Conservation (phyloP, 2,797 vertebrate genomes). For the Peromyscus aztecus region DNA sequence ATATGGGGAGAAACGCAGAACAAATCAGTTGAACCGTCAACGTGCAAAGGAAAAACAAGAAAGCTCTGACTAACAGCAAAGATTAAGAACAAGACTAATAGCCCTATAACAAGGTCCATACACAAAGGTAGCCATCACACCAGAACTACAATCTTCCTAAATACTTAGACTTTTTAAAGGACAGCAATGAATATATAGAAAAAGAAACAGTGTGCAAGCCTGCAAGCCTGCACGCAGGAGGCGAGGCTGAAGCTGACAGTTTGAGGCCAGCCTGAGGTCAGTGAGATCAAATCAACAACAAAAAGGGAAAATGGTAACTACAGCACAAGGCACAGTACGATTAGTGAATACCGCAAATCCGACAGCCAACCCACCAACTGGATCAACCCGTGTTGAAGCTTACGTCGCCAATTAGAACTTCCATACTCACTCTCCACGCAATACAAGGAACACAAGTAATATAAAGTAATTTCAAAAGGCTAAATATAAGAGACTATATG, state of each 20-base stretch:
- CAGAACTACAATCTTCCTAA: background rate
- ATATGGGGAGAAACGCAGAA: background rate
- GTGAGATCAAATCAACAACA: background rate
- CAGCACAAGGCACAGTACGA: background rate
- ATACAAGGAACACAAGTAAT: background rate
- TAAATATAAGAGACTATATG: conserved; percentile 35
- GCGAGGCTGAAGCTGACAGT: background rate
- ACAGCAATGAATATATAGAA: background rate
- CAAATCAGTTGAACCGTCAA: background rate
- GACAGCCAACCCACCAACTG: background rate
- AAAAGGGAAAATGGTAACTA: background rate
- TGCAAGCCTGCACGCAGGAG: background rate
- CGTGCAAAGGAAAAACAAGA: background rate
- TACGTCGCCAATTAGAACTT: background rate
- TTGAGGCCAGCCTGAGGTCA: background rate
- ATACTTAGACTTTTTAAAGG: background rate
- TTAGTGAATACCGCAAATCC: background rate
- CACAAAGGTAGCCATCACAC: background rate
- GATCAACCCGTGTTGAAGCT: background rate
- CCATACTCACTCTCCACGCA: background rate
- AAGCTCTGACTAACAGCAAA: background rate
- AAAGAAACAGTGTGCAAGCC: background rate
- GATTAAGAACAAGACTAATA: background rate
- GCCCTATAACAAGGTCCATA: background rate
- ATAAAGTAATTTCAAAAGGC: conserved; percentile 25